Percentiles rank a stretch among this genome's conserved stretches.
These are phyloP conservation scores for Molorchus minor DNA, from an alignment of 2,888 invertebrate species.

Conservation along the genomic window DNA sequence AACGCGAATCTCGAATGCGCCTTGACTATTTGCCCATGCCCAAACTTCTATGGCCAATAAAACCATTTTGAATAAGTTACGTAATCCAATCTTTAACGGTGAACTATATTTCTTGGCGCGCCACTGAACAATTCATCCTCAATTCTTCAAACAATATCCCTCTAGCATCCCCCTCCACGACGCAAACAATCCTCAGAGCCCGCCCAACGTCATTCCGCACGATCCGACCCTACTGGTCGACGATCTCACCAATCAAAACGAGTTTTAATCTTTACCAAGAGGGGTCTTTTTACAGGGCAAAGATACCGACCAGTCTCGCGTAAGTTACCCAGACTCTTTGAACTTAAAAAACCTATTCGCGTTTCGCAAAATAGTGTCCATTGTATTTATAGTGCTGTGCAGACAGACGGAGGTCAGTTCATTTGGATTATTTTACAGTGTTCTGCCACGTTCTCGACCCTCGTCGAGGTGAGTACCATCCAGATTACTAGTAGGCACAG, in stretches of 20 bases:
- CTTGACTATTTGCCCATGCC: no score
- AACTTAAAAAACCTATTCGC: conserved; percentile 38
- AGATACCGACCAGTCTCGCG: conserved; percentile 48
- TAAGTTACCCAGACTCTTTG: conserved; percentile 37
- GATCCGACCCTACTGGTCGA: conserved; percentile 46
- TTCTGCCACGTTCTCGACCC: conserved; percentile 7
- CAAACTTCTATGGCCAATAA: no score
- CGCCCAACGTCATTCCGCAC: conserved; percentile 33
- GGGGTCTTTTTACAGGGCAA: conserved; percentile 52
- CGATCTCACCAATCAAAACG: conserved; percentile 48
- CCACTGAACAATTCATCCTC: conserved; percentile 38
- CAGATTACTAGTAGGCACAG: conserved; percentile 33
- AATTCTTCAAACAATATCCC: conserved; percentile 32
- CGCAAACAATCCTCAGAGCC: conserved; percentile 21
- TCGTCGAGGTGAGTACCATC: conserved; percentile 31
- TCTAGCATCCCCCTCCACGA: conserved; percentile 38
- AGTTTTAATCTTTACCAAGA: conserved; percentile 45
- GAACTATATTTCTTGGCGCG: conserved; percentile 37
- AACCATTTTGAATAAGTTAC: conserved; percentile 36
- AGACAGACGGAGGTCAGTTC: conserved; percentile 4
- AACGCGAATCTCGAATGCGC: no score
- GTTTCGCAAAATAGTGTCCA: conserved; percentile 27
- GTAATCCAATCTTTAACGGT: conserved; percentile 16
- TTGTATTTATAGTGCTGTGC: conserved; percentile 25
- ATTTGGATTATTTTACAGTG: conserved; percentile 33